Base-by-base conservation (phyloP, 92 coral and sea anemone genomes). In the Zoanthus solanderi region DNA sequence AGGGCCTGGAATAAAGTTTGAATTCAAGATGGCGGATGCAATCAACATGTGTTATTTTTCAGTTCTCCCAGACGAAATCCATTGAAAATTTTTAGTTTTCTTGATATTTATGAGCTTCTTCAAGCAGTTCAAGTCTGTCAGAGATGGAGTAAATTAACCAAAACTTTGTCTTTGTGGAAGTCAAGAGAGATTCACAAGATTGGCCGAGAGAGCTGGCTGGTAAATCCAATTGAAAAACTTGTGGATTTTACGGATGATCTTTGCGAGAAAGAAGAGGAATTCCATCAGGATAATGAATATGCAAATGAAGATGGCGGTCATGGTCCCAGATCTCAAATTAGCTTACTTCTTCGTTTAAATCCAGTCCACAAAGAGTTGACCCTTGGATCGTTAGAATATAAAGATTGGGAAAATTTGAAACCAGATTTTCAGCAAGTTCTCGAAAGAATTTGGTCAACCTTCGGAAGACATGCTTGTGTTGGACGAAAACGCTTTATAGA, bases 141-240 rank as follows among this genome's bases (percentile, higher is more conserved):
- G 37, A 87, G 86, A 34, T 93, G 93, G 93, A 78, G 88, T n/a
- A 32, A 13, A 31, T 68, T 88, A 37, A 46, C 72, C 68, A 63
- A 69, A 28, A 65, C 88, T 23, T 87, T 90, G 76, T 44, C 88
- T 0, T 34, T 90, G 42, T 93, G 93, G 93, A 61, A 45, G 10
- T n/a, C 80, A 9, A 78, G 86, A 23, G 23, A 83, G 16, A 31
- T 88, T 66, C 31, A 86, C 16, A 32, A 18, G 77, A 90, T 92
- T 50, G 95, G 93, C n/a, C 56, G 72, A 18, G 95, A 92, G 74
- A 85, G 68, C 34, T 92, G 95, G 95, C 82, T 61, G 14, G 73
- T 87, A n/a, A 58, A 89, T 34, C 92, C 93, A 2, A 46, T 92
- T 15, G 66, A 58, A 58, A 14, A 58, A 58, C 66, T 58, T 58